Conservation (phyloP, 2,888 invertebrate genomes). For the Trichogramma evanescens region DNA sequence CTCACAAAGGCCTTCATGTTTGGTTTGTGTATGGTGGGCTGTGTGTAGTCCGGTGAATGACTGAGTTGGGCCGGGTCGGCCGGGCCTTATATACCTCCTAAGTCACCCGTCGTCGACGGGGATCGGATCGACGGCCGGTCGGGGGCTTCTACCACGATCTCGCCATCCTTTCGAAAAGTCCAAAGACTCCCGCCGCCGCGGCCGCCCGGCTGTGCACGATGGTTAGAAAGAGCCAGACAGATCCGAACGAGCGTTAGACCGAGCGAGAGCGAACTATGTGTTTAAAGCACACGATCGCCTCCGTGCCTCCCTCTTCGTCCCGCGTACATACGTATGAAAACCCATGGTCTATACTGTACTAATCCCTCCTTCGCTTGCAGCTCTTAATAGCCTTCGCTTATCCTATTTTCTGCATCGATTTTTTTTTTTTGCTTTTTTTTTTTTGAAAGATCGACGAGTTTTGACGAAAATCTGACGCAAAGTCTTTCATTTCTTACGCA, state of each 20-base stretch:
- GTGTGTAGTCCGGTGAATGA: constrained; percentile 46
- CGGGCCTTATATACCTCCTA: constrained; percentile 47
- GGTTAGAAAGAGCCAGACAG: too few relatives aligned
- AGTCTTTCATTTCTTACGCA: constrained; percentile 15
- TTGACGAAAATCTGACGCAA: constrained; percentile 11
- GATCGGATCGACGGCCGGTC: constrained; percentile 34
- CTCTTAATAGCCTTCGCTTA: too few relatives aligned
- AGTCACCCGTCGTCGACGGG: constrained; percentile 31
- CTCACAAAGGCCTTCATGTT: constrained; percentile 49
- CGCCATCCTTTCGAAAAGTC: constrained; percentile 47
- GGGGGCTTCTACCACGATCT: constrained; percentile 42
- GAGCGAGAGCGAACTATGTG: too few relatives aligned
- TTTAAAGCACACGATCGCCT: too few relatives aligned
- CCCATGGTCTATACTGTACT: too few relatives aligned
- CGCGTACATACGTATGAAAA: too few relatives aligned
- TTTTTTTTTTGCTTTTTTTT: too few relatives aligned
- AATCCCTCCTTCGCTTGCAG: too few relatives aligned
- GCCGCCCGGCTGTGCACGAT: not conserved
- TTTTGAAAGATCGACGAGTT: too few relatives aligned
- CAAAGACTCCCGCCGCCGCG: not conserved
- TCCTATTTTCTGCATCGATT: too few relatives aligned
- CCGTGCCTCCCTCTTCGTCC: too few relatives aligned
- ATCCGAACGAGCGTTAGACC: too few relatives aligned
- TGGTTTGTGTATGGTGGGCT: constrained; percentile 46
- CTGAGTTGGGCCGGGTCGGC: constrained; percentile 46